A percentile compares a stretch with the other conserved stretches of the same genome.
Conservation (phyloP, 2,888 invertebrate genomes). For the Acrobeloides nanus region DNA sequence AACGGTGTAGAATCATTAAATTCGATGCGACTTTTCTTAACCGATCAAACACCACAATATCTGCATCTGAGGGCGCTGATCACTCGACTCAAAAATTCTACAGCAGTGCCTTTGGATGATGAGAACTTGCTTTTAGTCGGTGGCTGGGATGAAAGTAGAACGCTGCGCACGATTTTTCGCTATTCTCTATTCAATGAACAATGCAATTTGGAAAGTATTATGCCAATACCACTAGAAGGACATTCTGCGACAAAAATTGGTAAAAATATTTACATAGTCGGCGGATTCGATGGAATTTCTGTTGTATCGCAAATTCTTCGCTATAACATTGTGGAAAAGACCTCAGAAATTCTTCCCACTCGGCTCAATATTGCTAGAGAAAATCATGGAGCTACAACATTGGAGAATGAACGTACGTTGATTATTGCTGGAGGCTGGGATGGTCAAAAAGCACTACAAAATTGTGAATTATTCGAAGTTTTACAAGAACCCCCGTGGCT, state of each 20-base stretch:
- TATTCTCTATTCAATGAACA: conserved; percentile 9
- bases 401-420: conserved; percentile 11
- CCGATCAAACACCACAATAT: too few relatives aligned
- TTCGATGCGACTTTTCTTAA: too few relatives aligned
- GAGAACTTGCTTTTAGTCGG: conserved; percentile 32
- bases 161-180: conserved; percentile 28
- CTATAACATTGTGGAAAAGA: conserved; percentile 21
- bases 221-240: conserved; percentile 24
- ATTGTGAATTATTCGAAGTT: conserved; percentile 31
- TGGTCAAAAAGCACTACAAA: conserved; percentile 21
- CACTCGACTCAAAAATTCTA: conserved; percentile 24
- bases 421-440: conserved; percentile 43
- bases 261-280: conserved; percentile 17
- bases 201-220: conserved; percentile 8
- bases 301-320: conserved; percentile 23
- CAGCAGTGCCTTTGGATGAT: conserved; percentile 14
- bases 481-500: conserved; percentile 10
- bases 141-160: conserved; percentile 43
- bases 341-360: conserved; percentile 18
- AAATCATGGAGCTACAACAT: conserved; percentile 30
- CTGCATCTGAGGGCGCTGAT: conserved; percentile 11
- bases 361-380: conserved; percentile 30
- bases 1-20: conserved; percentile 18
- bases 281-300: conserved; percentile 33
- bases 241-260: conserved; percentile 18